Base-by-base conservation (phyloP, 2,797 vertebrate genomes). In the Nyctalus aviator region DNA sequence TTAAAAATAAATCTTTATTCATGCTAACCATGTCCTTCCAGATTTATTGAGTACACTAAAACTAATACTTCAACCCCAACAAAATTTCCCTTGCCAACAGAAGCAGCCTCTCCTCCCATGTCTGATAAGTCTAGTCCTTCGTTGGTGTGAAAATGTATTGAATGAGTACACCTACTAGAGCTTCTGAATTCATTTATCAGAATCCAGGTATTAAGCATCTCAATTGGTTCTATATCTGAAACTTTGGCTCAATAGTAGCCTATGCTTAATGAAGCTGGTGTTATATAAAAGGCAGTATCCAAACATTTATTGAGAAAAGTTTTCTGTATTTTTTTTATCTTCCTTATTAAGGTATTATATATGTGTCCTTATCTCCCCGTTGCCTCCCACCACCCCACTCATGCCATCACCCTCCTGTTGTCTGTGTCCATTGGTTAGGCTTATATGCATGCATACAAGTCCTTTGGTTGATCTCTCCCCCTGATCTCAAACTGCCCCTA, bases 181-280 rank as follows among this genome's bases (percentile, higher is more conserved):
- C 84, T 85, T 95, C 64, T 72, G 23, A 62, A 69, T 88, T 81
- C 12, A 27, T n/a, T 73, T 55, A 73, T 18, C 27, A 78, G 41
- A 91, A 91, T 75, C 50, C 59, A 91, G 32, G 35, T 53, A 86
- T 53, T 57, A 83, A 41, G 21, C 27, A 75, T 69, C 44, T 95
- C 18, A 18, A 92, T 35, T 73, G 11, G 20, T 68, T 89, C 81
- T 86, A 66, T 81, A 25, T 71, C n/a, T 68, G 53, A 93, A 93
- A 91, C 9, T 11, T 25, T 91, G 87, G 48, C 23, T 93, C 55
- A 41, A 7, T 11, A 62, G 55, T 68, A 27, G 15, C 57, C 8
- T 4, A 59, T 72, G 30, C 32, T 50, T 85, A 84, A 69, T 72
- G 25, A 84, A 92, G 79, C 21, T n/a, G 23, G 55, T 44, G 23